Base-by-base conservation (phyloP, 2,113 vertebrate genomes). In the Dermatemys mawii region DNA sequence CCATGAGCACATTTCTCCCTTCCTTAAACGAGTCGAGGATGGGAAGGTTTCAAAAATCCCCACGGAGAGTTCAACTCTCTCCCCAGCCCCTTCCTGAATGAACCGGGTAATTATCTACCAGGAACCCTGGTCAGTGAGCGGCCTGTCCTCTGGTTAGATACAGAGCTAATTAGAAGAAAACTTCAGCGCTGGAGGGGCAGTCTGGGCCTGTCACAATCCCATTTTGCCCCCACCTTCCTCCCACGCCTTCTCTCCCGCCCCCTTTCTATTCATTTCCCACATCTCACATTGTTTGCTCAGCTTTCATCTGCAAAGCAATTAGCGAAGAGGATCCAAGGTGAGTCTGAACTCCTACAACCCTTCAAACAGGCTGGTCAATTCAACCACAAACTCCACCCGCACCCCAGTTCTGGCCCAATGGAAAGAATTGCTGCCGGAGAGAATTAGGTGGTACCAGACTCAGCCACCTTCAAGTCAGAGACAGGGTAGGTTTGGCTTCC, bases 11-110 rank as follows among this genome's bases (percentile, higher is more conserved):
- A 84, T 60, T 81, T 90, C 86, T 96, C 46, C 84, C 73, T 97
- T 97, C 89, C 95, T 89, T 91, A 95, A 97, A 97, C 84, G 87
- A 96, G 90, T 83, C 32, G 26, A 95, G 90, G 95, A 94, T 51
- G 41, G 82, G 60, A 81, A 96, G 84, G 76, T 87, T 82, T 95
- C 97, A 81, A 91, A 97, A 95, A 92, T 97, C 96, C 92, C 97
- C 0, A 0, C 5, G 83, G 95, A 97, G 90, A 83, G 60, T 1
- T 73, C 84, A 5, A 96, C 88, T 86, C 86, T 93, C 92, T 90
- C 89, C 51, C 78, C 54, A 92, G 10, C 91, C 80, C 67, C 86
- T 90, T 54, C 63, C 60, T 87, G 54, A 89, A 93, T 90, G 80
- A 88, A 89, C 86, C 60, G 73, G 82, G 93, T 88, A 96, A 97